Base-by-base conservation (phyloP, 2,888 invertebrate genomes). In the Macroteleia sp. region DNA sequence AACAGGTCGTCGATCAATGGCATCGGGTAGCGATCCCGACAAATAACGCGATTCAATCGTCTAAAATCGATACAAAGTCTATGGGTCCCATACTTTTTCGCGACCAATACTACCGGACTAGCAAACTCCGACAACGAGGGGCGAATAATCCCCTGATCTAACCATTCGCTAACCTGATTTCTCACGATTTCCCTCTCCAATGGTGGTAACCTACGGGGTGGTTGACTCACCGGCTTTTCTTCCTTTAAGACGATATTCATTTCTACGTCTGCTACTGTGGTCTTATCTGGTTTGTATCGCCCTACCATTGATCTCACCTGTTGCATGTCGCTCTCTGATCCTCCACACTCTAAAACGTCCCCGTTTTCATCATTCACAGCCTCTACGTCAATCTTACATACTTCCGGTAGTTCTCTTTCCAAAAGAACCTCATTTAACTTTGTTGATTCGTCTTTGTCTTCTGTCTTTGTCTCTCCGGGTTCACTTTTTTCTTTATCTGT, bases 21-120 rank as follows among this genome's bases (percentile, higher is more conserved):
- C 32, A 32, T 10, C n/a, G 32, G 32, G 32, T 32, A 32, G 2
- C n/a, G 32, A 32, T 32, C 32, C 10, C 32, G 32, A n/a, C 32
- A 25, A 25, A 25, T 25, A 25, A 25, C 25, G 25, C 14, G 36
- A 36, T 36, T 36, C 14, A 36, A 12, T 12, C 12, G 14, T 4
- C 36, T 36, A 6, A 25, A 25, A 25, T 44, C 44, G 3, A 44
- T 12, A 10, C 25, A 44, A 3, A 44, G 22, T 3, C 83, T 44
- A n/a, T 41, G 28, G 1, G 62, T 34, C 6, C 78, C 82, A 32
- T 80, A 64, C 41, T 83, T 83, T 36, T 84, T 84, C 6, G 41
- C 50, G 1, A 79, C 81, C n/a, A 81, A 41, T 3, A 85, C 79
- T 0, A 83, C 66, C 0, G 79, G 81, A 48, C 81, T 85, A 1